Evolutionary conservation across 2,113 vertebrate genomes (phyloP), one percentile per base, ranked within the genome.

Genomic region (Podarcis cretensis): DNA sequence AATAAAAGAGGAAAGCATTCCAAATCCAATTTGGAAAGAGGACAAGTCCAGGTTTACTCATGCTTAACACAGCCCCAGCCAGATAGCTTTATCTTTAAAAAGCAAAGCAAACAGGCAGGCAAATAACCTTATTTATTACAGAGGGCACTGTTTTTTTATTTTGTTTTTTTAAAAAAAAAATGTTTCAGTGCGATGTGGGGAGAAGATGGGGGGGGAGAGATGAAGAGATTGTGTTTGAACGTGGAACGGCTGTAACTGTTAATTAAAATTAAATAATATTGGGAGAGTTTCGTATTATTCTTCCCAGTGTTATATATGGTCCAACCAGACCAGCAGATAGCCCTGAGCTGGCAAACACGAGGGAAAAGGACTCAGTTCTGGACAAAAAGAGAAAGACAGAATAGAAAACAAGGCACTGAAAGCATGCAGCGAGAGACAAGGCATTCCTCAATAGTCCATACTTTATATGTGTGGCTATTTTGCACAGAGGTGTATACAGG

Each of bases 21-120:
- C 43, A 69, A 89, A 92, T 48, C 30, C 87, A 89, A 0, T 30
- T 68, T 92, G 80, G 66, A 91, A 94, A 94, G 8, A 78, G 35
- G 79, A 74, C 5, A 89, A 90, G 6, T 35, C 40, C 48, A 84
- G 91, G 27, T 87, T 82, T 91, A 82, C 48, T 91, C 81, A 83
- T 54, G 14, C 5, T 65, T 74, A 89, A 82, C 3, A 84, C 86
- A 78, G 13, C 0, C 9, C 59, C 6, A 80, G 14, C 16, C 48
- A 88, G 18, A 82, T 12, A 87, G 54, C 74, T 0, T 0, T 68
- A 84, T 84, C 65, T 84, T 88, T 35, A 83, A 87, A 92, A 92
- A 69, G 30, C 23, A 59, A 88, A 66, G 4, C n/a, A 90, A 10
- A 57, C 59, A 59, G 20, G 66, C 54, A 69, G 32, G 68, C 37